A percentile compares a stretch with the other conserved stretches of the same genome.
Conservation (phyloP, 2,888 invertebrate genomes). For the Macaria liturata region DNA sequence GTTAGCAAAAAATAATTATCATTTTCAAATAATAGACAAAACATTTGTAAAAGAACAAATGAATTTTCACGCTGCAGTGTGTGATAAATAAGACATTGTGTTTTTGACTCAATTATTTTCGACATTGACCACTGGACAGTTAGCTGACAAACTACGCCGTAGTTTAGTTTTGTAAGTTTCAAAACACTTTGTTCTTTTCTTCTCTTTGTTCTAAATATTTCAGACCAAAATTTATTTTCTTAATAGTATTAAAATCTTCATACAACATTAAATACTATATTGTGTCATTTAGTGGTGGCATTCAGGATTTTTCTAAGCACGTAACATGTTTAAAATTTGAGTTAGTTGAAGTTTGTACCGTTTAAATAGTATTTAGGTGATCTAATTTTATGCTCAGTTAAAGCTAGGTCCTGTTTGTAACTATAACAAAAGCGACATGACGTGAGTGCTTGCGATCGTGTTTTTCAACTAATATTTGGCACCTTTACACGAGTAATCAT, state of each 20-base stretch:
- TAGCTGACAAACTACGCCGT: not conserved
- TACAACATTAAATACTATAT: too few relatives aligned
- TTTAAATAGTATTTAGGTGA: not conserved
- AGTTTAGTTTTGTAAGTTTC: constrained; percentile 4
- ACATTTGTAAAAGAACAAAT: too few relatives aligned
- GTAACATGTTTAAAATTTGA: constrained; percentile 9
- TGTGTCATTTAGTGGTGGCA: constrained; percentile 8
- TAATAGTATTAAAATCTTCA: constrained; percentile 2
- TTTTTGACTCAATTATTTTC: too few relatives aligned
- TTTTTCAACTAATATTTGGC: too few relatives aligned
- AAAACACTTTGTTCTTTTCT: constrained; percentile 19
- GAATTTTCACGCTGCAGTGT: too few relatives aligned
- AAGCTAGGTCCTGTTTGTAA: not conserved
- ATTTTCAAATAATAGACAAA: too few relatives aligned
- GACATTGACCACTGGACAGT: too few relatives aligned
- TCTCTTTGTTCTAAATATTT: not conserved
- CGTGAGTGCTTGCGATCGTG: not conserved
- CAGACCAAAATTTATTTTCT: constrained; percentile 9
- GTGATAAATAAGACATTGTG: too few relatives aligned
- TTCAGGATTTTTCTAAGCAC: constrained; percentile 6
- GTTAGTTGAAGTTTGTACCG: not conserved
- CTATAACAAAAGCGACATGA: not conserved
- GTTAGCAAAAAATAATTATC: too few relatives aligned
- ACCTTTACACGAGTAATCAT: too few relatives aligned
- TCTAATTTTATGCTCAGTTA: not conserved